Percentiles rank a stretch among this genome's conserved stretches.
Evolutionary conservation across 2,797 vertebrate genomes (phyloP).

Genomic region (Etheostoma nigrum): DNA sequence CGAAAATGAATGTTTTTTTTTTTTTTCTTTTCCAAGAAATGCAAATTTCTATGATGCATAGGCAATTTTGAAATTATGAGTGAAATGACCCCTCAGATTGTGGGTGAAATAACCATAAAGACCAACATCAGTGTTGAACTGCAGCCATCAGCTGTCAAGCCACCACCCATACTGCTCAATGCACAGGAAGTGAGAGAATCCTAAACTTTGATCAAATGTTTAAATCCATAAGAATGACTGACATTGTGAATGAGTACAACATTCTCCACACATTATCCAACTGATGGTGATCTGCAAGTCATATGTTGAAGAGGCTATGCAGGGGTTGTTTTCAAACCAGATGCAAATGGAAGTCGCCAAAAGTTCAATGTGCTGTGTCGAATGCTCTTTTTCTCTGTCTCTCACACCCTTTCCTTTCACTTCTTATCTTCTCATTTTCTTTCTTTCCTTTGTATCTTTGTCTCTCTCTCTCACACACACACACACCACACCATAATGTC

Average conservation of each 20-base stretch:
- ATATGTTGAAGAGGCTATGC: slow-evolving; percentile 52
- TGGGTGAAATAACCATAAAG: slow-evolving; percentile 54
- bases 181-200: slow-evolving; percentile 43
- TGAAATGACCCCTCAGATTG: slow-evolving; percentile 56
- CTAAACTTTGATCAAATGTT: slow-evolving; percentile 36
- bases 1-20: slow-evolving; percentile 34
- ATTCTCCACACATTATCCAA: slow-evolving; percentile 15
- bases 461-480: slow-evolving; percentile 1
- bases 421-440: slow-evolving; percentile 37
- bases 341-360: slow-evolving; percentile 58
- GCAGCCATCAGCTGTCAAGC: slow-evolving; percentile 8
- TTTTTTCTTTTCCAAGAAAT: slow-evolving; percentile 57
- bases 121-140: slow-evolving; percentile 49
- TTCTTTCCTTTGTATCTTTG: slow-evolving; percentile 27
- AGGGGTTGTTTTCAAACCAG: slow-evolving; percentile 58
- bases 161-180: slow-evolving; percentile 35
- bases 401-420: slow-evolving; percentile 38
- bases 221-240: slow-evolving; percentile 30
- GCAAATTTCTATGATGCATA: slow-evolving; percentile 62
- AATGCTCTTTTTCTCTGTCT: slow-evolving; percentile 37
- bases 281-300: slow-evolving; percentile 57
- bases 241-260: slow-evolving; percentile 47
- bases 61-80: slow-evolving; percentile 62
- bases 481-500: slow-evolving; percentile 68
- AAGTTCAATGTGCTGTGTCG: slow-evolving; percentile 61